A percentile compares a stretch with the other conserved stretches of the same genome.
Conservation (phyloP, 2,797 vertebrate species). For the Danio aesculapii region DNA sequence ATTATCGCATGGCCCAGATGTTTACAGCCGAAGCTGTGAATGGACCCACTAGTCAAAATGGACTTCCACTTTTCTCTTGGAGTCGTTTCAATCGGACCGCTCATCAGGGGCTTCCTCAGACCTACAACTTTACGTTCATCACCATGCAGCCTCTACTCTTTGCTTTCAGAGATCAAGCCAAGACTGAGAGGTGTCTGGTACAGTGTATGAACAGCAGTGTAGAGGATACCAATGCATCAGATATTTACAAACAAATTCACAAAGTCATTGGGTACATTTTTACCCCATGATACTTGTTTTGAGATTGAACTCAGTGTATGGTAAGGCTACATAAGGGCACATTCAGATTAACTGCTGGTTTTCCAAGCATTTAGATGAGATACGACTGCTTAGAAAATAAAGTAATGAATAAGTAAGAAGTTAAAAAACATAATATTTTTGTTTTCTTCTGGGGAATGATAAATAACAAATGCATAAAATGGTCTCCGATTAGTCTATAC, state of each 20-base stretch:
- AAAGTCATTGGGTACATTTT: constrained; percentile 1
- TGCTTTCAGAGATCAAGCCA: not conserved
- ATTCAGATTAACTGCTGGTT: too few relatives aligned
- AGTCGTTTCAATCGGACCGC: constrained; percentile 81
- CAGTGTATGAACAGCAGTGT: not conserved
- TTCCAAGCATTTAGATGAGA: too few relatives aligned
- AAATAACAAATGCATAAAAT: too few relatives aligned
- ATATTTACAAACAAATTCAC: not conserved
- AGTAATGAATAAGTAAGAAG: too few relatives aligned
- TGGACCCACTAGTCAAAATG: constrained; percentile 84
- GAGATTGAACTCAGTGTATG: not conserved
- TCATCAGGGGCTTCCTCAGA: constrained; percentile 84
- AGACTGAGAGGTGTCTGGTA: not conserved
- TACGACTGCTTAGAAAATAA: too few relatives aligned
- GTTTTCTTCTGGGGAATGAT: too few relatives aligned
- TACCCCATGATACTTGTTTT: not conserved
- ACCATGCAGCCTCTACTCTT: constrained; percentile 79
- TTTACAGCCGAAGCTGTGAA: constrained; percentile 84
- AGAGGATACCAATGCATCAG: constrained; percentile 11
- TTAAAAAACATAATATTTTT: too few relatives aligned
- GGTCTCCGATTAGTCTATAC: too few relatives aligned
- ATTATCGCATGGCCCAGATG: constrained; percentile 82
- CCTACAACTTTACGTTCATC: constrained; percentile 85
- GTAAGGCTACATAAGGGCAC: too few relatives aligned
- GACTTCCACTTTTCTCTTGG: constrained; percentile 86